Conservation (phyloP, 2,797 vertebrate species). For the Fringilla coelebs region DNA sequence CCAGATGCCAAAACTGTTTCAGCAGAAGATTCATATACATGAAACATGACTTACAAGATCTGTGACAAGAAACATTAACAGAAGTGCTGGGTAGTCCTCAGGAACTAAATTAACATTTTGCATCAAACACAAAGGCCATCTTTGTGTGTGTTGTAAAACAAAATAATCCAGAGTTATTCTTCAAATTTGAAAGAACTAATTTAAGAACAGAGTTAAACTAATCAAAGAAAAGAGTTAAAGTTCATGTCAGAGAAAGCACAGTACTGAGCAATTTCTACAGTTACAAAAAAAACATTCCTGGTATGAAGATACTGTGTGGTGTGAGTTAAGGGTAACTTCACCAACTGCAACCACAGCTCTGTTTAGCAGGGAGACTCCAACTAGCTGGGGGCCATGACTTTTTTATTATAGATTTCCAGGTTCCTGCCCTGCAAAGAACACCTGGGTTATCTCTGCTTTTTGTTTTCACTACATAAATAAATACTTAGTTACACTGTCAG, state of each 20-base stretch:
- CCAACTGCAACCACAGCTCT: not conserved
- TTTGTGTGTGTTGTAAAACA: not conserved
- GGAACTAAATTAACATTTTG: not conserved
- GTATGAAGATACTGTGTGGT: not conserved
- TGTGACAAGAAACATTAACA: not conserved
- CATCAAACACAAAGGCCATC: not conserved
- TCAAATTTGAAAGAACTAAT: not conserved
- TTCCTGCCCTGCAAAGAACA: not conserved
- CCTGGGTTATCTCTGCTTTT: constrained; percentile 52
- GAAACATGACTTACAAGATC: not conserved
- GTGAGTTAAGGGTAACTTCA: not conserved
- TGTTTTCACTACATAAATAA: constrained; percentile 50
- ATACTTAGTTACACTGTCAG: constrained; percentile 57
- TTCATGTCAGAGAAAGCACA: not conserved
- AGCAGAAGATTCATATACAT: not conserved
- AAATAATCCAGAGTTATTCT: not conserved
- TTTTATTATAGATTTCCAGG: not conserved
- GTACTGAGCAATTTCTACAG: not conserved
- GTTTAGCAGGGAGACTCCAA: not conserved
- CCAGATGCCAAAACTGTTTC: not conserved
- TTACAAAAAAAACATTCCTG: not conserved
- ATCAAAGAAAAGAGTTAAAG: not conserved
- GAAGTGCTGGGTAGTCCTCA: not conserved
- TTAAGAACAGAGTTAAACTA: too few species aligned
- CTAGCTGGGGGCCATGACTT: not conserved